Conservation (phyloP, 2,113 vertebrate genomes). For the Herpetotheres cachinnans region DNA sequence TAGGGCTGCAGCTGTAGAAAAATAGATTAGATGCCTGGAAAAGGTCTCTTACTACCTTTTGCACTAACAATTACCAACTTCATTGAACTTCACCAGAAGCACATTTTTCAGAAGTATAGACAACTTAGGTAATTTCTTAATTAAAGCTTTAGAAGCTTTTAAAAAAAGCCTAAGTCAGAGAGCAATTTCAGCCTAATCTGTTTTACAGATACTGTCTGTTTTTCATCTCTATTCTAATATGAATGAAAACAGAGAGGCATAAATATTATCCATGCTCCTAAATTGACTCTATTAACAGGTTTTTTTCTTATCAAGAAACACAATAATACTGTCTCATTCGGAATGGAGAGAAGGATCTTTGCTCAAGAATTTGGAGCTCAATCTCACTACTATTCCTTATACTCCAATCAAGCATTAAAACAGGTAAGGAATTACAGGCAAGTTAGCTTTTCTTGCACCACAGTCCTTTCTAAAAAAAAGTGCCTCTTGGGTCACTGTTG, state of each 20-base stretch:
- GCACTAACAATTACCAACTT: neutral
- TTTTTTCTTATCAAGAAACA: slow-evolving; percentile 36
- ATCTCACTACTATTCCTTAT: neutral
- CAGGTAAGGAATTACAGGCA: neutral
- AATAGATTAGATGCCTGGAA: neutral
- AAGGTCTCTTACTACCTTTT: neutral
- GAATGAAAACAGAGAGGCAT: slow-evolving; percentile 35
- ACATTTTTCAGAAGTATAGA: slow-evolving; percentile 29
- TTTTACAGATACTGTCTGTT: slow-evolving; percentile 1
- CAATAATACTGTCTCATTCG: neutral
- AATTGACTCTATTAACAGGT: slow-evolving; percentile 26
- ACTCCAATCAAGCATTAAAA: neutral
- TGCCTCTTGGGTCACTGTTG: neutral
- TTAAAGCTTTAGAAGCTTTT: slow-evolving; percentile 53
- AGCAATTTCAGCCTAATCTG: slow-evolving; percentile 36
- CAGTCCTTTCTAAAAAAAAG: neutral
- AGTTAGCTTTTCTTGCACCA: neutral
- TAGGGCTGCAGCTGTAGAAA: neutral
- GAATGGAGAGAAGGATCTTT: neutral
- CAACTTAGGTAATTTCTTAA: slow-evolving; percentile 47
- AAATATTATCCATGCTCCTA: slow-evolving; percentile 40
- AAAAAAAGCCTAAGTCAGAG: neutral
- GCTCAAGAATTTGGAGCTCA: slow-evolving; percentile 3
- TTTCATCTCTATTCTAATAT: slow-evolving; percentile 29
- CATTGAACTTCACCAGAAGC: slow-evolving; percentile 5